These are phyloP conservation scores for Belgica antarctica DNA, from an alignment of 2,888 invertebrate species.

Conservation along the genomic window DNA sequence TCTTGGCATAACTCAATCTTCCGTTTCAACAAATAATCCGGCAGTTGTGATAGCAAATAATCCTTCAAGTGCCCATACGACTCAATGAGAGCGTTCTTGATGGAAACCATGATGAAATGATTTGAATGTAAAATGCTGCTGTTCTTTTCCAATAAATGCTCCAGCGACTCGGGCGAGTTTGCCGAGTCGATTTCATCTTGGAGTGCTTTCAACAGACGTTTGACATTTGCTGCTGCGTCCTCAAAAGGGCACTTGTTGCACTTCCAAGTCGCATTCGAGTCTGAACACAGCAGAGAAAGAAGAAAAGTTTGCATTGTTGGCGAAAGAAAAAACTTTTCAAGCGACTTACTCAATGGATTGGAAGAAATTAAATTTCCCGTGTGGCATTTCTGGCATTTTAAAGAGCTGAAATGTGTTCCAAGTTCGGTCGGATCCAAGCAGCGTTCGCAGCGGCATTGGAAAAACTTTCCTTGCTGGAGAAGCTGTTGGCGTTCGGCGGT, in stretches of 20 bases:
- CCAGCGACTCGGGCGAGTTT: constrained; percentile 46
- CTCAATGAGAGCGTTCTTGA: constrained; percentile 70
- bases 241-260: constrained; percentile 64
- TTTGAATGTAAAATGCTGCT: constrained; percentile 72
- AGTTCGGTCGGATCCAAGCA: constrained; percentile 79
- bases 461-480: constrained; percentile 73
- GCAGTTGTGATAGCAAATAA: constrained; percentile 68
- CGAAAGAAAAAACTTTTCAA: constrained; percentile 22
- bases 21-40: constrained; percentile 69
- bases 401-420: constrained; percentile 72
- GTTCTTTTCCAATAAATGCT: constrained; percentile 56
- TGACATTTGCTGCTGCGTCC: constrained; percentile 61
- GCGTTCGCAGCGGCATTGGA: constrained; percentile 70
- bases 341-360: constrained; percentile 62
- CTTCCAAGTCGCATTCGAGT: constrained; percentile 62
- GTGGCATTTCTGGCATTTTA: constrained; percentile 76
- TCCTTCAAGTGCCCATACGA: constrained; percentile 75
- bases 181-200: constrained; percentile 50
- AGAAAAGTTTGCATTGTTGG: constrained; percentile 5
- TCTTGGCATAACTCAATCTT: constrained; percentile 72
- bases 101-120: constrained; percentile 66
- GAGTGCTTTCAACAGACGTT: constrained; percentile 47
- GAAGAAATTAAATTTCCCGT: constrained; percentile 65
- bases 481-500: constrained; percentile 69
- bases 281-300: constrained; percentile 51